Evolutionary conservation across 2,113 vertebrate genomes (phyloP), one percentile per base, ranked within the genome.

Genomic region (Ifrita kowaldi): DNA sequence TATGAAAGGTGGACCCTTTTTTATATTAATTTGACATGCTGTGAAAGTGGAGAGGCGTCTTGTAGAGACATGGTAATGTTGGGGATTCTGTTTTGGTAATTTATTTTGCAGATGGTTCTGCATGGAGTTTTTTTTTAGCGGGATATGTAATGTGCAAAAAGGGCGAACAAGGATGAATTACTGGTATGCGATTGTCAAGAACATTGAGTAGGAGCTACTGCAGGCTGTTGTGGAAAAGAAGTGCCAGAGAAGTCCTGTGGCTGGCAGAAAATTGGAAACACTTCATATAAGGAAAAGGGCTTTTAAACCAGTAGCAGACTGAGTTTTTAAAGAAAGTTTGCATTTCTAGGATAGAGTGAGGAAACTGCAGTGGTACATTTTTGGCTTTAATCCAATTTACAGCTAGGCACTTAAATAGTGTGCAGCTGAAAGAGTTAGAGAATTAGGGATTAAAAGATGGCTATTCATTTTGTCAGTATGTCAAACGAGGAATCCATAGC

Each of bases 391-490:
- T 94, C 91, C 70, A 95, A 6, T 96, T 93, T 91, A 63, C 22
- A 91, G 67, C 69, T 68, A 68, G 57, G 32, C 16, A 21, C 37
- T 69, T 90, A 87, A 91, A 82, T 82, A 93, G 41, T 28, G n/a
- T 89, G 63, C 62, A 65, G 57, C 49, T 95, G 91, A 82, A 92
- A 94, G 83, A 57, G 81, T 55, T 55, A 35, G 73, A 85, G 84
- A 94, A 96, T 91, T 69, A 91, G 46, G 74, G 77, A 93, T 95
- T 95, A 91, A 56, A 96, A 69, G 57, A 76, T 82, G 91, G 89
- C 84, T 95, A 85, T 96, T 95, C 84, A 94, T 24, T 91, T 70
- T 95, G 95, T 95, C 90, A 91, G 49, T 93, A 76, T 93, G 84
- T 95, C 89, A 95, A 44, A 95, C 0, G 50, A 85, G 42, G 74